Conservation (phyloP, 1,140 invertebrate species). For the Penaeus japonicus region DNA sequence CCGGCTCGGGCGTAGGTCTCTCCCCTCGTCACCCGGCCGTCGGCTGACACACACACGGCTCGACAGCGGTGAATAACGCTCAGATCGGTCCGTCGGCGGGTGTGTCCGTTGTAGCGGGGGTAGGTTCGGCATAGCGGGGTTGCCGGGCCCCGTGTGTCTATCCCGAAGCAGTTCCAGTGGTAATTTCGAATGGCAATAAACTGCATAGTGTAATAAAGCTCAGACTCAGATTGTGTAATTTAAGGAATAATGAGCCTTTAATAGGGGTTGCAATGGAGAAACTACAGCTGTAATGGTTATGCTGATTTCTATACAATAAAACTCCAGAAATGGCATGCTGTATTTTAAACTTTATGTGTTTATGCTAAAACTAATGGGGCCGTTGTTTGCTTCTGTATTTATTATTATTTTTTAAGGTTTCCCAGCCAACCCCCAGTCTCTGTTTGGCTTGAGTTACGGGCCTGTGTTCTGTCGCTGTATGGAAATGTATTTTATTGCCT, state of each 20-base stretch:
- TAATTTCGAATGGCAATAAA: conserved; percentile 36
- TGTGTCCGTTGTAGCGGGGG: background rate
- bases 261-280: conserved; percentile 33
- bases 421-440: too few species aligned
- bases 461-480: too few species aligned
- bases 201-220: conserved; percentile 31
- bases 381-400: conserved; percentile 26
- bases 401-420: background rate
- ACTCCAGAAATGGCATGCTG: conserved; percentile 37
- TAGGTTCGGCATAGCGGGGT: background rate
- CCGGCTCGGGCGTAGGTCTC: too few species aligned
- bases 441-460: too few species aligned
- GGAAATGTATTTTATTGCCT: too few species aligned
- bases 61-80: background rate
- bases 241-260: conserved; percentile 39
- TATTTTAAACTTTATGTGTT: conserved; percentile 53
- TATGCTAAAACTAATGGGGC: conserved; percentile 44
- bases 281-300: conserved; percentile 34
- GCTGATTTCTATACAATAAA: conserved; percentile 49
- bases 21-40: too few species aligned
- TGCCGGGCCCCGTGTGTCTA: background rate
- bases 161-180: conserved; percentile 21
- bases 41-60: too few species aligned
- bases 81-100: background rate
- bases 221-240: conserved; percentile 23